Base-by-base conservation (phyloP, 2,888 invertebrate species). In the Torymus tubicola region DNA sequence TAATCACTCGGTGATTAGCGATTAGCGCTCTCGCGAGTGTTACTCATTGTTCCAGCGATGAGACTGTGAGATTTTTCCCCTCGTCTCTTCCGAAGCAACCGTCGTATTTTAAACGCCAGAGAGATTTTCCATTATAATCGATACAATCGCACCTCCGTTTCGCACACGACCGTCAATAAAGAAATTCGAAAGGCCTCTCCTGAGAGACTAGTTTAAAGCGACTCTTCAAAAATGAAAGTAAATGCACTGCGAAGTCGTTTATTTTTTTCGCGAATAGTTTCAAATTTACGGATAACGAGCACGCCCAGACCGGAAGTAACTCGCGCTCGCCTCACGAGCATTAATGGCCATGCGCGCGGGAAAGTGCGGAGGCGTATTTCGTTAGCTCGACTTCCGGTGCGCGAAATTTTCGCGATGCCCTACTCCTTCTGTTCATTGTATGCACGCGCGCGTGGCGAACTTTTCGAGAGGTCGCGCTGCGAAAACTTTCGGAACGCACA, bases 211-310 rank as follows among this genome's bases (percentile, higher is more conserved):
- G 5, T 8, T 8, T 42, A 42, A 5, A 42, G 42, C 42, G 42
- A 8, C 10, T 42, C 42, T 42, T 8, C 42, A 42, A 42, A 8
- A 42, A 42, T 8, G 42, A 31, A 31, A 31, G 31, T 31, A 31
- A 8, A 31, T 31, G 4, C 31, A 31, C 8, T 31, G 31, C 18
- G 16, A 11, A 57, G 8, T 31, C 31, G 31, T 18, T 53, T n/a
- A 21, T 63, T 21, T 68, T 52, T 67, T 67, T 14, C 8, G 12
- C 55, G 13, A 2, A 18, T 12, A 50, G 18, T 55, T 61, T 55
- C 21, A n/a, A 53, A 50, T 75, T 80, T 42, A 70, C 65, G 74
- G 63, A 53, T 69, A 75, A 80, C 53, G 53, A 74, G 73, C 71
- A 57, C 18, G 18, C 11, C n/a, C 42, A 42, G 52, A 16, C 50